Base-by-base conservation (phyloP, 2,888 invertebrate species). In the Gymnosoma rotundatum region DNA sequence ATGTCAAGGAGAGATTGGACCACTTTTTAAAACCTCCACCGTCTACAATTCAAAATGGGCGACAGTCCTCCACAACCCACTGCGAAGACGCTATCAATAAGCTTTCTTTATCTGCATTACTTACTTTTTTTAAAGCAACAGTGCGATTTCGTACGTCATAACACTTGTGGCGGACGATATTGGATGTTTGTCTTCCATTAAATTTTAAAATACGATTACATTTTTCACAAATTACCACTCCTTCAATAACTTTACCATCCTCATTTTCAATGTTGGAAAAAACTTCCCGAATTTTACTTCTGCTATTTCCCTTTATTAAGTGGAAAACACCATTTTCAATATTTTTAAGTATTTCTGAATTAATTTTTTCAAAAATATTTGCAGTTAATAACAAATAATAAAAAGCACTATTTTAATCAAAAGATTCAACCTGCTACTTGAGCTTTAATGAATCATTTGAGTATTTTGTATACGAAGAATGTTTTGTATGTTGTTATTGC, bases 1-100 rank as follows among this genome's bases (percentile, higher is more conserved):
- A 76, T 76, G 25, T 67, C 38, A 25, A 76, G 76, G n/a, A 67
- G 52, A 21, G 67, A 67, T 76, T 76, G 36, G 18, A 69, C 76
- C 16, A 63, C 25, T 52, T 74, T 54, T 74, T 74, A 63, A 74
- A 63, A 25, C 73, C 73, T 73, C 52, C 38, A 21, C 63, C 61
- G 10, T 73, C 73, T 52, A 73, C 52, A 63, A 73, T 52, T 32
- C 38, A 73, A 72, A 50, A 72, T 36, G 72, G 36, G 21, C 72
- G 50, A 61, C 60, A 61, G 61, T 72, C 60, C 72, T 63, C 63
- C n/a, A 61, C 63, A 73, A 63, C 42, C 61, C 73, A 73, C n/a
- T 73, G 73, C 61, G 72, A 63, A 73, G 61, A 73, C 36, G 66
- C 56, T 58, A 75, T 58, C 66, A 66, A 67, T 67, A 63, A 38